Base-by-base conservation (phyloP, 2,888 invertebrate genomes). In the Papilio protenor region DNA sequence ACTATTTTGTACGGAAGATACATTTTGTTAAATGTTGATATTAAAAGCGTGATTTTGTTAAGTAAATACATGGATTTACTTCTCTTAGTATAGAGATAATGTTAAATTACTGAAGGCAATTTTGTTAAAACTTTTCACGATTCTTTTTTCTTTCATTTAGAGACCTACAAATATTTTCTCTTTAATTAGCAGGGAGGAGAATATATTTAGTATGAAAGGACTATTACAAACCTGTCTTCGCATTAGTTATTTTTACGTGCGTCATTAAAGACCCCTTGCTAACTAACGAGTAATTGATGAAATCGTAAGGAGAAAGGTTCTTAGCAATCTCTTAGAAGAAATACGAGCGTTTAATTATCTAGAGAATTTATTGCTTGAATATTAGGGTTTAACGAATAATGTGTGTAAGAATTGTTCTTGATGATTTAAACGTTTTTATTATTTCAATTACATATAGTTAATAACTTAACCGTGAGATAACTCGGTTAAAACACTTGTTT, bases 201-300 rank as follows among this genome's bases (percentile, higher is more conserved):
- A 52, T 10, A 8, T n/a, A 21, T 64, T 18, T 5, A 66, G 33
- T 64, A 64, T n/a, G 33, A 33, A 64, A 4, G 40, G 66, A 66
- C 66, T 45, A 66, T 27, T 66, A 40, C 61, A 33, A 27, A 45
- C 66, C 66, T 66, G 66, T 40, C 66, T 66, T 66, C 66, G n/a
- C 66, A 66, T 66, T 66, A 40, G n/a, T 66, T 66, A 66, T 66
- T 45, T 66, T 45, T 66, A 66, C 66, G 66, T 66, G 66, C 66
- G 45, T 66, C 66, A 66, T 66, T 66, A 66, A 66, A 40, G 66
- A 45, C 40, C 66, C 66, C 40, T 66, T 45, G 40, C 66, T 69
- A 69, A 69, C 66, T 69, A 76, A 69, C 66, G 66, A 76, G 70
- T 70, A 74, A 74, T 74, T 74, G 74, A 74, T 74, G 49, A 64